Conservation (phyloP, 2,113 vertebrate genomes). For the Smithornis capensis region DNA sequence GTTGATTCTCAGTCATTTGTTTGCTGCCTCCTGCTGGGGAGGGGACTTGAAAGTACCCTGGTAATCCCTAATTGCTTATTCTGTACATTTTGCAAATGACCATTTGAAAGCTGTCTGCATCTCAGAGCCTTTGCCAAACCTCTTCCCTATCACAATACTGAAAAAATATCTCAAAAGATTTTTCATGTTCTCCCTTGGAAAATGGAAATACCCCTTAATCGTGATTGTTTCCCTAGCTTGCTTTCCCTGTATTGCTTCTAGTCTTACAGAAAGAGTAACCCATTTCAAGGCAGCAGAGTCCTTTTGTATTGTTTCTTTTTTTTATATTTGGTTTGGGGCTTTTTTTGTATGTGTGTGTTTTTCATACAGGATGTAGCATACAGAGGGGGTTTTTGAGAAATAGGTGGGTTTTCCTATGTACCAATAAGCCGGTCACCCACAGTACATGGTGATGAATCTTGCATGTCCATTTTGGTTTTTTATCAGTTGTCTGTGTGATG, state of each 20-base stretch:
- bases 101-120: background rate
- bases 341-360: background rate
- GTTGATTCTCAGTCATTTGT: background rate
- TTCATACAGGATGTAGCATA: background rate
- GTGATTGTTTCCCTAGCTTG: background rate
- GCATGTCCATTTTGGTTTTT: background rate
- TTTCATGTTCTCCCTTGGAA: background rate
- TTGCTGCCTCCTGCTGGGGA: slow-evolving; percentile 17
- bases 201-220: background rate
- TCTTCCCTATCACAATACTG: background rate
- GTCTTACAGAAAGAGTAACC: background rate
- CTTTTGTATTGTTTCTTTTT: background rate
- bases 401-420: background rate
- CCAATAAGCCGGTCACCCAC: background rate
- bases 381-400: background rate
- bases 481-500: background rate
- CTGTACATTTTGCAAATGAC: background rate
- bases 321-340: accelerated
- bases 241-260: background rate
- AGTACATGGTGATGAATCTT: background rate
- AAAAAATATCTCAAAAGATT: background rate
- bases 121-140: background rate
- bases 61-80: background rate
- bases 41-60: background rate
- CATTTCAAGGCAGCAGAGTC: background rate